Conservation (phyloP, 2,797 vertebrate species). For the Darevskia nairensis region DNA sequence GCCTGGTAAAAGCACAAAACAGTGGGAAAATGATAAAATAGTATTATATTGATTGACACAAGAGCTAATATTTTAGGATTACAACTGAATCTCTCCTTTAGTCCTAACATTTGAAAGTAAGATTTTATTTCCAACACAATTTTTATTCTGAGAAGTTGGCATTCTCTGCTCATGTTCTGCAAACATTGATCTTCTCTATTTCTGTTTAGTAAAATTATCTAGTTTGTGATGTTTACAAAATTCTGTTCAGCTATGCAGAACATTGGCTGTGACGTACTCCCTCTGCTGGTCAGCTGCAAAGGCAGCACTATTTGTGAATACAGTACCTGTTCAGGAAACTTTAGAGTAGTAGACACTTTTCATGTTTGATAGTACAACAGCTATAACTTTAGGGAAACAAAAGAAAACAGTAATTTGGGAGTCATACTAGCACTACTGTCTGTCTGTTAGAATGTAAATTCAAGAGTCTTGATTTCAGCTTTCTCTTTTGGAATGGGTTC, state of each 20-base stretch:
- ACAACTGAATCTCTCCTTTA: not conserved
- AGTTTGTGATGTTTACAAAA: not conserved
- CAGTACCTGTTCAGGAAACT: not conserved
- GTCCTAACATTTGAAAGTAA: not conserved
- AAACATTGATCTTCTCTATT: not conserved
- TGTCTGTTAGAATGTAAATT: too few relatives aligned
- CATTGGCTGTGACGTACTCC: not conserved
- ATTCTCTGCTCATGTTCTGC: not conserved
- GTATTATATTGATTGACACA: not conserved
- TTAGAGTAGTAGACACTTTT: not conserved
- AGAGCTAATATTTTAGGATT: slow-evolving; percentile 43
- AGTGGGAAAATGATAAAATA: not conserved
- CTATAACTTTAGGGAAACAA: too few relatives aligned
- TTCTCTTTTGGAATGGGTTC: too few relatives aligned
- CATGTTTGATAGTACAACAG: not conserved
- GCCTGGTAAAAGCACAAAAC: not conserved
- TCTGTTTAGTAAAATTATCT: not conserved
- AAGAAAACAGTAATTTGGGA: not conserved
- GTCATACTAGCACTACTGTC: too few relatives aligned
- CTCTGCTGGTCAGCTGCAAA: slow-evolving; percentile 31
- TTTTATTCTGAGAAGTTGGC: rapidly evolving
- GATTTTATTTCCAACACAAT: not conserved
- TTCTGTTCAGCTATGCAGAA: rapidly evolving
- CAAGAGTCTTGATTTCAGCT: too few relatives aligned
- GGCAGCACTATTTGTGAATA: not conserved